Evolutionary conservation across 2,888 invertebrate genomes (phyloP).

Genomic region (Euplexia lucipara): DNA sequence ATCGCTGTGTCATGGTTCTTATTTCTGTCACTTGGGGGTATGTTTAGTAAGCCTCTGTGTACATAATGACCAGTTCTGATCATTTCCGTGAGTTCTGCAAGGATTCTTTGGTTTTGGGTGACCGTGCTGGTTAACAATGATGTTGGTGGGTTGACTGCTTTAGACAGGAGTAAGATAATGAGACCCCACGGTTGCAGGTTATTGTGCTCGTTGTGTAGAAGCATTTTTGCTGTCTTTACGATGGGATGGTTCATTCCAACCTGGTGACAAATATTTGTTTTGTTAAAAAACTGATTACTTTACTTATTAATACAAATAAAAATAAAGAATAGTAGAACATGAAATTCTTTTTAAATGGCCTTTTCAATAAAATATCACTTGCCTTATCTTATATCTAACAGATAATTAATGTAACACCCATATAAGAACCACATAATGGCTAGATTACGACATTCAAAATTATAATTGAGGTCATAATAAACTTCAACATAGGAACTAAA

Average conservation of each 20-base stretch:
- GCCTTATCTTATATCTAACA: not conserved
- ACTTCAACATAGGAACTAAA: slow-evolving; percentile 5
- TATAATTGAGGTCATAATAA: slow-evolving; percentile 9
- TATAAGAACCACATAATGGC: not conserved
- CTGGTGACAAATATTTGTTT: slow-evolving; percentile 62
- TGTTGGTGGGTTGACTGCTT: slow-evolving; percentile 92
- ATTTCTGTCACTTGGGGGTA: slow-evolving; percentile 85
- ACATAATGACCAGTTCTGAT: slow-evolving; percentile 96
- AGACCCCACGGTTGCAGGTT: slow-evolving; percentile 97
- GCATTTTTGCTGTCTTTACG: slow-evolving; percentile 95
- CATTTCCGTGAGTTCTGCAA: slow-evolving; percentile 95
- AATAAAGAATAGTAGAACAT: not conserved
- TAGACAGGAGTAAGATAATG: slow-evolving; percentile 95
- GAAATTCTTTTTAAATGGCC: not conserved
- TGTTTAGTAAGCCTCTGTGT: slow-evolving; percentile 92
- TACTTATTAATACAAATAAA: not conserved
- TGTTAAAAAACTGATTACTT: too few species aligned
- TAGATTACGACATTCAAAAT: slow-evolving; percentile 4
- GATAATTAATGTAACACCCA: slow-evolving; percentile 9
- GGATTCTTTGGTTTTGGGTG: slow-evolving; percentile 87
- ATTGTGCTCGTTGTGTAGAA: slow-evolving; percentile 95
- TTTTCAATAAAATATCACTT: not conserved
- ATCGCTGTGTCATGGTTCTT: slow-evolving; percentile 93
- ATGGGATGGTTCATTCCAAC: slow-evolving; percentile 97
- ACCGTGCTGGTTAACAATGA: slow-evolving; percentile 90